Evolutionary conservation across 2,113 vertebrate genomes (phyloP).

Genomic region (Acinonyx jubatus): DNA sequence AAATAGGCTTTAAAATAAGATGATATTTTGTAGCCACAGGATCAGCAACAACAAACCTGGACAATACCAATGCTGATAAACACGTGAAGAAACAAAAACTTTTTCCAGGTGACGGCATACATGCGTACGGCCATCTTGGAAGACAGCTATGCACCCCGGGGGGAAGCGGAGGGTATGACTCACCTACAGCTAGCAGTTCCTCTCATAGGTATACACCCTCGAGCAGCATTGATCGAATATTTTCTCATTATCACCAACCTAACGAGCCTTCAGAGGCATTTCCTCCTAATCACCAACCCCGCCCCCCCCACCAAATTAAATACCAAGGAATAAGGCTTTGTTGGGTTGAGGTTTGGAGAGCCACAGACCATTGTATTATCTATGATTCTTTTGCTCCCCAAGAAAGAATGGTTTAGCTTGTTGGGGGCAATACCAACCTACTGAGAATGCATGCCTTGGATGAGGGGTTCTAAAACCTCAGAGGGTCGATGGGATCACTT

Average conservation of each 20-base stretch:
- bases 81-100: neutral
- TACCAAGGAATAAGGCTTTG: neutral
- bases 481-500: neutral
- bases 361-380: neutral
- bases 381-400: neutral
- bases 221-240: neutral
- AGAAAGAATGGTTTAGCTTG: neutral
- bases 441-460: neutral
- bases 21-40: neutral
- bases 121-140: neutral
- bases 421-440: neutral
- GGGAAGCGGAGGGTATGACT: neutral
- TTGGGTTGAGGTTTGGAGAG: neutral
- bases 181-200: neutral
- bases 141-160: neutral
- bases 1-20: neutral
- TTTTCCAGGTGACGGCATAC: neutral
- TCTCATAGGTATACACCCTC: neutral
- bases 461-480: neutral
- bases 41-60: neutral
- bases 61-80: neutral
- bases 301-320: neutral
- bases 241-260: neutral
- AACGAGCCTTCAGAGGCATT: neutral
- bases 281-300: rapidly evolving